Percentiles rank a stretch among this genome's conserved stretches.
Evolutionary conservation across 1,140 invertebrate genomes (phyloP).

Genomic region (Penaeus indicus): DNA sequence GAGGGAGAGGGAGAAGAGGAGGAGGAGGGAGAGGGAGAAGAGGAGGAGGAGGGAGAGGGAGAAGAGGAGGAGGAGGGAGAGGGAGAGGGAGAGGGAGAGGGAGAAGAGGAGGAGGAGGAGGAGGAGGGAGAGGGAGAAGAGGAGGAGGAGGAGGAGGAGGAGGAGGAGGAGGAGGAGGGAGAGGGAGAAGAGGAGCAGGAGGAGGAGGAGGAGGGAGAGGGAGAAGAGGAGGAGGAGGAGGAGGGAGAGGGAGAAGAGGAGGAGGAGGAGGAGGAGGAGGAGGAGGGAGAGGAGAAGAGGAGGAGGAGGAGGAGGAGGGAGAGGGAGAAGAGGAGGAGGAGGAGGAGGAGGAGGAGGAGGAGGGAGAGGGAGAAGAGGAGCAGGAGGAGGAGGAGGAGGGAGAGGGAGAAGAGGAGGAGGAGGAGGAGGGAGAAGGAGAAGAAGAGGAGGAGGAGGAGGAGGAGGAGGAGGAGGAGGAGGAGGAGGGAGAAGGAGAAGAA

Average conservation of each 20-base stretch:
- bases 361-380: too few species aligned
- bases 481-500: too few species aligned
- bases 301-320: too few species aligned
- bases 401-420: too few species aligned
- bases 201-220: not conserved
- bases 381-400: too few species aligned
- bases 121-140: conserved; percentile 1
- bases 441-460: too few species aligned
- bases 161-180: not conserved
- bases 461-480: too few species aligned
- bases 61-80: not conserved
- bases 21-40: not conserved
- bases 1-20: not conserved
- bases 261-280: not conserved
- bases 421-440: too few species aligned
- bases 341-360: too few species aligned
- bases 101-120: not conserved
- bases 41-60: conserved; percentile 24
- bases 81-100: not conserved
- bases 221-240: not conserved
- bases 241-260: not conserved
- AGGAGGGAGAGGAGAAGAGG: too few species aligned
- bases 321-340: too few species aligned
- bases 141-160: not conserved
- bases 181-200: not conserved